A percentile compares a stretch with the other conserved stretches of the same genome.
These are phyloP conservation scores for Campoplex nolae DNA, from an alignment of 2,888 invertebrate genomes.

Conservation along the genomic window DNA sequence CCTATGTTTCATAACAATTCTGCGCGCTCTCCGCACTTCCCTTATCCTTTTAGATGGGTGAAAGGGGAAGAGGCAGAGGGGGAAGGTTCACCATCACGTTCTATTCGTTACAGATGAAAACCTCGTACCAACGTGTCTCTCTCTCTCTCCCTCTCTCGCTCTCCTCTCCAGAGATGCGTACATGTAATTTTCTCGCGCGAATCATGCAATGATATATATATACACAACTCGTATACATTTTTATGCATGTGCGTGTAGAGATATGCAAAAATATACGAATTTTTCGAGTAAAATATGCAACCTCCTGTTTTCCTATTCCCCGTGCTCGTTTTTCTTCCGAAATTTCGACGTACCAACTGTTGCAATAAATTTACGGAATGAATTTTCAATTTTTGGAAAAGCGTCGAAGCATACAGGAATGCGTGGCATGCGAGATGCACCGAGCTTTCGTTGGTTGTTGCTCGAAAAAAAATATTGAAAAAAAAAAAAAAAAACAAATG, in stretches of 20 bases:
- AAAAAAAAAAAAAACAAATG: background rate
- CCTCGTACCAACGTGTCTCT: slow-evolving; percentile 45
- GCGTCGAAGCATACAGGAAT: background rate
- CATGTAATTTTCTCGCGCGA: slow-evolving; percentile 32
- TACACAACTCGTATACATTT: slow-evolving; percentile 17
- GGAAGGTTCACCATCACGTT: slow-evolving; percentile 40
- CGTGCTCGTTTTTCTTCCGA: slow-evolving; percentile 25
- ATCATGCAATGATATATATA: slow-evolving; percentile 20
- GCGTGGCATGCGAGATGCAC: background rate
- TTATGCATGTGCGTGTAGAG: background rate
- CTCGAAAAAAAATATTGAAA: slow-evolving; percentile 2
- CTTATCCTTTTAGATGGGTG: slow-evolving; percentile 28
- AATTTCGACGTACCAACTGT: slow-evolving; percentile 19
- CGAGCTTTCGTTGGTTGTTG: background rate
- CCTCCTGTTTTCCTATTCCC: slow-evolving; percentile 21
- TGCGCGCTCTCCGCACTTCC: slow-evolving; percentile 45
- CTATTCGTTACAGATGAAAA: slow-evolving; percentile 67
- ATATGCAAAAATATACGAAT: slow-evolving; percentile 28
- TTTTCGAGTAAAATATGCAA: slow-evolving; percentile 16
- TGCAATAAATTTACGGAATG: slow-evolving; percentile 32
- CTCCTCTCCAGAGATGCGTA: slow-evolving; percentile 57
- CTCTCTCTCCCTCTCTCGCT: slow-evolving; percentile 19
- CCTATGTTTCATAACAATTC: slow-evolving; percentile 71
- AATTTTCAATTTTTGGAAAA: slow-evolving; percentile 20
- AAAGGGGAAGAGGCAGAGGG: background rate